These are phyloP conservation scores for Calycopis cecrops DNA, from an alignment of 1,140 invertebrate genomes.

Conservation along the genomic window DNA sequence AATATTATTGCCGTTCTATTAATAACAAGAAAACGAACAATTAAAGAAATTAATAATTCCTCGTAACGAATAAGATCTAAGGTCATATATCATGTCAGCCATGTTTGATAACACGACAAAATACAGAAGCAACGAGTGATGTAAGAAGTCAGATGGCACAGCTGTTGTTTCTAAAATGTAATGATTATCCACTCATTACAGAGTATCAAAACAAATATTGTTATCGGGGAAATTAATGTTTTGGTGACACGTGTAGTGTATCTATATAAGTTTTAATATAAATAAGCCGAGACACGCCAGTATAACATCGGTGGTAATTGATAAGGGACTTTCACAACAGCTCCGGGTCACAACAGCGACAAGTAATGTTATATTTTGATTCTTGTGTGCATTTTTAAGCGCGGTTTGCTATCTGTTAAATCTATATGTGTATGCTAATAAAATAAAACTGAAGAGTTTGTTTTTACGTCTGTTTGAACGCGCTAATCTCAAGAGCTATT, in stretches of 20 bases:
- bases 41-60: not conserved
- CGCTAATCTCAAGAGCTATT: too few relatives aligned
- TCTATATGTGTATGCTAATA: too few relatives aligned
- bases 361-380: too few relatives aligned
- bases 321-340: too few relatives aligned
- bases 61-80: conserved; percentile 3
- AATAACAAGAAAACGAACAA: not conserved
- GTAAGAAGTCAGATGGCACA: conserved; percentile 25
- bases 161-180: conserved; percentile 25
- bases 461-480: too few relatives aligned
- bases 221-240: conserved; percentile 25
- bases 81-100: conserved; percentile 7
- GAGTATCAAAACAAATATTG: conserved; percentile 36
- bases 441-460: too few relatives aligned
- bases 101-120: conserved; percentile 16
- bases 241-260: conserved; percentile 26
- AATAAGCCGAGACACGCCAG: not conserved
- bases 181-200: conserved; percentile 11
- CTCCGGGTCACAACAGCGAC: too few relatives aligned
- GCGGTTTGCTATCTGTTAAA: too few relatives aligned
- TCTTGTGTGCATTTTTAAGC: too few relatives aligned
- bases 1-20: too few relatives aligned
- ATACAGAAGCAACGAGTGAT: conserved; percentile 31
- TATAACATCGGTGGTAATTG: too few relatives aligned
- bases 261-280: not conserved